Base-by-base conservation (phyloP, 2,888 invertebrate genomes). In the Alviniconcha strummeri region DNA sequence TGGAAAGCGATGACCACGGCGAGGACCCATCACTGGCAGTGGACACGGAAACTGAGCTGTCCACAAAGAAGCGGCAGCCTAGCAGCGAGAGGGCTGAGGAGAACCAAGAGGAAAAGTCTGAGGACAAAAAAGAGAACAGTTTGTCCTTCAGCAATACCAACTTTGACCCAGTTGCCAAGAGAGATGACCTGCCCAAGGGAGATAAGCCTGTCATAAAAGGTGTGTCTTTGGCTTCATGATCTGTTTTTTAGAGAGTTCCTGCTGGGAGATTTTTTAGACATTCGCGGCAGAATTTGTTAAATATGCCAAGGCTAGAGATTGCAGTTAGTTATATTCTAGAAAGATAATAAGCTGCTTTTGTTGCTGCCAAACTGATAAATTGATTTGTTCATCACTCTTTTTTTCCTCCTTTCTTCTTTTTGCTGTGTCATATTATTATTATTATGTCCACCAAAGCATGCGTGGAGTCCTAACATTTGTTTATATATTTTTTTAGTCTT, bases 121-220 rank as follows among this genome's bases (percentile, higher is more conserved):
- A 82, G 64, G 82, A 82, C 82, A 82, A 82, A 56, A 82, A 82
- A 56, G 82, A 82, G 69, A 82, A 82, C 77, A 82, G 82, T 52
- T 55, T 82, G 36, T 82, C 82, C 36, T 82, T 82, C 77, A 82
- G 82, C 82, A 82, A 82, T 54, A 64, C 82, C 9, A 60, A 77
- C 76, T 69, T 75, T 36, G 81, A 74, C 72, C 36, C 56, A 3
- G 69, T 54, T 7, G 77, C 76, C 64, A 60, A 52, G 55, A 74
- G 54, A 64, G 64, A 76, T 11, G 82, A 69, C 60, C 67, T 80
- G 69, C 69, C 82, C 64, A 69, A 76, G 56, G 82, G 82, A 75
- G 76, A 82, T 19, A 82, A 82, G 67, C 82, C 82, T 67, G 77
- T 36, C 8, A 77, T 77, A 69, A 82, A 82, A 82, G 82, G 82